Base-by-base conservation (phyloP, 2,888 invertebrate genomes). In the Limnephilus marmoratus region DNA sequence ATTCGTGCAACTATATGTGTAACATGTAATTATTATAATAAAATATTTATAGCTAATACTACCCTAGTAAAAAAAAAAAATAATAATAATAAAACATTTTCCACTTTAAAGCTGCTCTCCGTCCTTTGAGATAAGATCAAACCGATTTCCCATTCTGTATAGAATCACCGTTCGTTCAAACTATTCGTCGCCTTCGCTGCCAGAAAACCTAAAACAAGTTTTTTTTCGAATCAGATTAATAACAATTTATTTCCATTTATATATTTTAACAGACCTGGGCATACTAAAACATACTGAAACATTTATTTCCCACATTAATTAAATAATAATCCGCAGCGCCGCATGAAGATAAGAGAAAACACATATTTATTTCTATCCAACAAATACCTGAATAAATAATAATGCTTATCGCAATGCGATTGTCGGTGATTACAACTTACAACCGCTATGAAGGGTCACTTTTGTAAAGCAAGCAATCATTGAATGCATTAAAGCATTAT, bases 321-420 rank as follows among this genome's bases (percentile, higher is more conserved):
- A 34, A 83, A 80, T 49, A 81, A 41, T 80, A 34, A 87, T 31
- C 13, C 12, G 3, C 91, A 91, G 90, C 90, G 53, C 53, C 18
- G 85, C 68, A 83, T 90, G 18, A 49, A 85, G n/a, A 68, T 34
- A 86, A 7, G 45, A 86, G 1, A 15, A 11, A 49, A 34, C 29
- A 2, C 13, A 86, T 31, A 31, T 86, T 41, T 45, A 86, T 68
- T 68, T 68, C 24, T 2, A 68, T n/a, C 68, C 24, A 68, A 68
- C n/a, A 68, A 68, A 68, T 18, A n/a, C 24, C 9, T 68, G 68
- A 68, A 68, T 68, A n/a, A 68, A 68, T 68, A 68, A 68, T 68
- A 24, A 68, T 1, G 68, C 53, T 18, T 53, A 53, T 53, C 68
- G 68, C 24, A 11, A n/a, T n/a, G 24, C 24, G 5, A 68, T 68